phyloP scores from a whole-genome alignment of 2,797 vertebrate genomes.

The Brachyalestes nurse region DNA sequence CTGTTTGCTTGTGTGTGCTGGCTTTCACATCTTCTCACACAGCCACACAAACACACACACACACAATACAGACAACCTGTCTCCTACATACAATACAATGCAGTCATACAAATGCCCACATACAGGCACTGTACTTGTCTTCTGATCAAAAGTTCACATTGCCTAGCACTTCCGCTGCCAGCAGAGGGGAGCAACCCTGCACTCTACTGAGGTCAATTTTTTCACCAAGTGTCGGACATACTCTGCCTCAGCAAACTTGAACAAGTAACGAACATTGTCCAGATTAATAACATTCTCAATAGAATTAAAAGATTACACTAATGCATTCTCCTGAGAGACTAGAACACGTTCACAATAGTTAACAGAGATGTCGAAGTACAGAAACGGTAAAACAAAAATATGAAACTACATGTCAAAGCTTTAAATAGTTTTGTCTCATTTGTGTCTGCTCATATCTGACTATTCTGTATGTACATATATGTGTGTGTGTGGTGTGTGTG shows the following conservation, averaged over 20 bases:
- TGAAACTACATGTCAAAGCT: slow-evolving; percentile 1
- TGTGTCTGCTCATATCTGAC: slow-evolving; percentile 6
- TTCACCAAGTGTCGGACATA: background rate
- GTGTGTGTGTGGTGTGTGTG: slow-evolving; percentile 10
- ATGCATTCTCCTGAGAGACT: too few relatives aligned
- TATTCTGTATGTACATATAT: background rate
- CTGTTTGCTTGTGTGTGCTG: too few relatives aligned
- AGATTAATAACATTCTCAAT: background rate
- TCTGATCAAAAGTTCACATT: slow-evolving; percentile 1
- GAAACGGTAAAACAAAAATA: too few relatives aligned
- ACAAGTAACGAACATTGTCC: background rate
- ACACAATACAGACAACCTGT: background rate
- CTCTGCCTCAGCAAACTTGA: background rate
- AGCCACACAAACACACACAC: background rate
- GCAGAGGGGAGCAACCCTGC: slow-evolving; percentile 46
- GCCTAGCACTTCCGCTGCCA: slow-evolving; percentile 25
- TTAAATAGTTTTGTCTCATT: slow-evolving; percentile 10
- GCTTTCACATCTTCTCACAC: too few relatives aligned
- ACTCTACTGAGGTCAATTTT: slow-evolving; percentile 9
- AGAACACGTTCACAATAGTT: too few relatives aligned
- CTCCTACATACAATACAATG: background rate
- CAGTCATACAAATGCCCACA: background rate
- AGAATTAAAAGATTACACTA: background rate
- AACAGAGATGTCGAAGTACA: too few relatives aligned
- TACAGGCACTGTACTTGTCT: background rate